Evolutionary conservation across 2,113 vertebrate species (phyloP).

Genomic region (Corythornis madagascariensis): DNA sequence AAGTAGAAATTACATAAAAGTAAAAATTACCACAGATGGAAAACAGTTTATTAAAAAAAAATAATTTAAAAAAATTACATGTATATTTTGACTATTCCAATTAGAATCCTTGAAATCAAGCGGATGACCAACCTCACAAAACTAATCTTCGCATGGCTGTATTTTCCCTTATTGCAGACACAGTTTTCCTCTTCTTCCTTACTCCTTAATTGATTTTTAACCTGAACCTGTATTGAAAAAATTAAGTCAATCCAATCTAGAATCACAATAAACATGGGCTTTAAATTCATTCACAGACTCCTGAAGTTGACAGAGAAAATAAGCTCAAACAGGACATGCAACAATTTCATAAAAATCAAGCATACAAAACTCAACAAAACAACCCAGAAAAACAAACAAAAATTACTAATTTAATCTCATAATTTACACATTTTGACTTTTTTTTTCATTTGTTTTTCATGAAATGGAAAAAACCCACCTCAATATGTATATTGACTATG

Average conservation of each 20-base stretch:
- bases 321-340: background rate
- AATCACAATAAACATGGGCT: background rate
- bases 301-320: background rate
- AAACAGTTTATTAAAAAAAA: background rate
- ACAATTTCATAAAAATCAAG: background rate
- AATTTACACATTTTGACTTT: background rate
- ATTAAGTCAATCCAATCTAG: background rate
- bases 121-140: conserved; percentile 66
- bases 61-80: background rate
- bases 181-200: conserved; percentile 60
- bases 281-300: background rate
- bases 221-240: conserved; percentile 73
- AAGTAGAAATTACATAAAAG: background rate
- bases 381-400: too few relatives aligned
- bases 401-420: background rate
- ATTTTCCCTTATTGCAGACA: conserved; percentile 57
- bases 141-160: conserved; percentile 34
- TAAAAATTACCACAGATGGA: background rate
- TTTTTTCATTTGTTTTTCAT: background rate
- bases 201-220: conserved; percentile 63
- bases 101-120: background rate
- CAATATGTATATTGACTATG: background rate
- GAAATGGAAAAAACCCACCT: background rate
- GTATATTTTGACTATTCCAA: background rate
- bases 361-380: too few relatives aligned